Base-by-base conservation (phyloP, 2,797 vertebrate species). In the Sorex maritimensis region DNA sequence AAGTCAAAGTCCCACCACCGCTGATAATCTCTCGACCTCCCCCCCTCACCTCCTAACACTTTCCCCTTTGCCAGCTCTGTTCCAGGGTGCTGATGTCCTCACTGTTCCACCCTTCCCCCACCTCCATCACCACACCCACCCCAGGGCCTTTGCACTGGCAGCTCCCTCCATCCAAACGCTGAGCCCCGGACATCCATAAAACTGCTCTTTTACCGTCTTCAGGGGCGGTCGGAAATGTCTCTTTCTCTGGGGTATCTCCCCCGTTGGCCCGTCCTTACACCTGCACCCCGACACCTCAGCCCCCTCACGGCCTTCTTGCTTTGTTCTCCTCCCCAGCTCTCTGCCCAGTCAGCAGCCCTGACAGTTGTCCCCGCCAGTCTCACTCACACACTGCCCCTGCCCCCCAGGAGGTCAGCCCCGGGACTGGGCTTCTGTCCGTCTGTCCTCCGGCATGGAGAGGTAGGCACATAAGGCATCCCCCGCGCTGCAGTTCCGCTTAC, bases 261-360 rank as follows among this genome's bases (percentile, higher is more conserved):
- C 30, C 73, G 4, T 19, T 28, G 9, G 30, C 23, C 63, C 44
- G 5, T 28, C 23, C 4, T 71, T 67, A 10, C 46, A 2, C 23
- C 23, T 0, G 17, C 34, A 63, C 8, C 15, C 14, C 8, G 5
- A 8, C 0, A 55, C 24, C 28, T 30, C 46, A 0, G 21, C 6
- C 24, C 28, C 24, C 55, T 44, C 28, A 61, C 11, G 6, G 17
- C 4, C 10, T 34, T 88, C 55, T 49, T 61, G 28, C n/a, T 9
- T 1, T 52, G 30, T 6, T 86, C 30, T 11, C 6, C n/a, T 38
- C 30, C 15, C 17, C 41, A 55, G 52, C 13, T 4, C 9, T 55
- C 52, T 55, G 13, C 17, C 13, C 13, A 2, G 17, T 55, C 52
- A 55, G 52, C 52, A 52, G 52, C 11, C 52, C 52, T 52, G 34